Percentiles rank a stretch among this genome's conserved stretches.
Evolutionary conservation across 2,113 vertebrate genomes (phyloP).

Genomic region (Grantiella picta): DNA sequence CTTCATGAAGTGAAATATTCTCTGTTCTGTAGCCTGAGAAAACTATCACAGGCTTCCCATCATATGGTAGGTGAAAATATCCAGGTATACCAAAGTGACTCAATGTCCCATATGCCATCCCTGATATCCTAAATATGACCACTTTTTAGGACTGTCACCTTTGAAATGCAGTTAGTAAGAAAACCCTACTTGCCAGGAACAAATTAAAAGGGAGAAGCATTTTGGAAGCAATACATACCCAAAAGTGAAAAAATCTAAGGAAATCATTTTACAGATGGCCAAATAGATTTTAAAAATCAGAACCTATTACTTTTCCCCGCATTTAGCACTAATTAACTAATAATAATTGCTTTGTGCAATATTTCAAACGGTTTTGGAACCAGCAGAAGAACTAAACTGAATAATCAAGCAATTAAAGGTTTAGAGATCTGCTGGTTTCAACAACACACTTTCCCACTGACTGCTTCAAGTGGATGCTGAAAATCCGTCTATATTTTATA

Average conservation of each 20-base stretch:
- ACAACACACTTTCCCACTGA: fast-evolving
- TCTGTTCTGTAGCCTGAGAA: neutral
- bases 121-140: neutral
- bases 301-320: neutral
- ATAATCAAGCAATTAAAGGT: neutral
- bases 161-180: neutral
- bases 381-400: neutral
- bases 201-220: neutral
- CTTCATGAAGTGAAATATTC: neutral
- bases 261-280: neutral
- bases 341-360: neutral
- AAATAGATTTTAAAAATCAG: neutral
- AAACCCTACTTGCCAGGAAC: neutral
- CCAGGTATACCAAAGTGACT: neutral
- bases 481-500: neutral
- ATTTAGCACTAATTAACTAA: neutral
- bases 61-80: neutral
- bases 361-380: neutral
- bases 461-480: neutral
- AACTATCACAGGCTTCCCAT: neutral
- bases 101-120: neutral
- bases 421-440: neutral
- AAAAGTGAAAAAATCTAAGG: neutral
- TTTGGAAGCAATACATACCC: neutral
- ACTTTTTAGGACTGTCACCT: neutral